These are phyloP conservation scores for Drosophila navojoa DNA, from an alignment of 1,140 invertebrate species.

Conservation along the genomic window DNA sequence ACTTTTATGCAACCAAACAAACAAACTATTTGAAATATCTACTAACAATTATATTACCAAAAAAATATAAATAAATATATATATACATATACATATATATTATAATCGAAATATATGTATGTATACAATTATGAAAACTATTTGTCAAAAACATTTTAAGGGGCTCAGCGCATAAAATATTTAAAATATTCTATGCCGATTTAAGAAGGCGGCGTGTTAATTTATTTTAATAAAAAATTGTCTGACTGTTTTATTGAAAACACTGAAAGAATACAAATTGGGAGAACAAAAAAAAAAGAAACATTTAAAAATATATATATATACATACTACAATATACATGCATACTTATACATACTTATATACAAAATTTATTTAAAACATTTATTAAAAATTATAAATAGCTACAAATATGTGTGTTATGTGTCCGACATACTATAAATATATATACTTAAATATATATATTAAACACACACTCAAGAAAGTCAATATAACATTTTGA, in stretches of 20 bases:
- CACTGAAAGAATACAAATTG: conserved; percentile 7
- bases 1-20: conserved; percentile 47
- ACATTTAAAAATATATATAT: conserved; percentile 44
- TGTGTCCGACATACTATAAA: conserved; percentile 56
- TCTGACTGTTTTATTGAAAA: conserved; percentile 73
- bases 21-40: conserved; percentile 29
- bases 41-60: conserved; percentile 32
- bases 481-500: conserved; percentile 51
- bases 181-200: conserved; percentile 71
- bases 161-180: conserved; percentile 78
- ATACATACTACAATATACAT: conserved; percentile 54
- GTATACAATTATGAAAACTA: conserved; percentile 44
- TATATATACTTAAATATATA: conserved; percentile 13
- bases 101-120: conserved; percentile 50
- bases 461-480: conserved; percentile 55
- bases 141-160: conserved; percentile 54
- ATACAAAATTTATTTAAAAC: conserved; percentile 45
- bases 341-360: conserved; percentile 53
- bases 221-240: conserved; percentile 71
- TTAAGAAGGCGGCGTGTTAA: conserved; percentile 31
- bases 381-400: conserved; percentile 58
- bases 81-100: conserved; percentile 31
- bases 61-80: conserved; percentile 45
- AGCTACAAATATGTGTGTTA: conserved; percentile 60
- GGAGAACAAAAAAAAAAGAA: conserved; percentile 12